Percentiles rank a stretch among this genome's conserved stretches.
These are phyloP conservation scores for Typhlichthys subterraneus DNA, from an alignment of 2,797 vertebrate genomes.

Conservation along the genomic window DNA sequence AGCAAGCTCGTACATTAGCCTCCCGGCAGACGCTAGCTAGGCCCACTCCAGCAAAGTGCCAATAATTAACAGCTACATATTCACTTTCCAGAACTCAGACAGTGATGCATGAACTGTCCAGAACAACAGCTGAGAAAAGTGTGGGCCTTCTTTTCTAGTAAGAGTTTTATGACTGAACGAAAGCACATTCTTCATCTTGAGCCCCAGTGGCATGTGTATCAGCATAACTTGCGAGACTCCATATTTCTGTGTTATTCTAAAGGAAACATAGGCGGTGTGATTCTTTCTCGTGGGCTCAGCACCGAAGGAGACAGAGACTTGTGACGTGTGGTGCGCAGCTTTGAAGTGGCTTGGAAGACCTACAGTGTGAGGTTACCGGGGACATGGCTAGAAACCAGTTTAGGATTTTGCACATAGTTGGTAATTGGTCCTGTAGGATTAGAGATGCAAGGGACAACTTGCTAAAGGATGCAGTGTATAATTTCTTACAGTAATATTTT, in stretches of 20 bases:
- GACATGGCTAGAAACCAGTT: no score
- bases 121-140: no score
- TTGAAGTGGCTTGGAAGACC: not conserved
- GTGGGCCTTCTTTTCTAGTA: no score
- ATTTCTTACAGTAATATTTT: no score
- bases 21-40: not conserved
- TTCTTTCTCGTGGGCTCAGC: not conserved
- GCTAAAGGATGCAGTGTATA: no score
- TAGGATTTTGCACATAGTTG: no score
- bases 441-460: no score
- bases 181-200: not conserved
- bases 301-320: not conserved
- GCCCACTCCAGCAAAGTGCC: constrained; percentile 11
- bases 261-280: constrained; percentile 1
- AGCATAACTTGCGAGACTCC: not conserved
- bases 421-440: no score
- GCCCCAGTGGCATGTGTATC: constrained; percentile 2
- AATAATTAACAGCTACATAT: constrained; percentile 25
- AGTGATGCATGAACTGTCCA: constrained; percentile 24
- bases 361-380: not conserved
- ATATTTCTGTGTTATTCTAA: constrained; percentile 3
- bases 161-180: not conserved
- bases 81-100: constrained; percentile 5
- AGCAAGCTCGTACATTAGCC: constrained; percentile 12
- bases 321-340: not conserved